These are phyloP conservation scores for Conus ventricosus DNA, from an alignment of 1,140 invertebrate species.

Conservation along the genomic window DNA sequence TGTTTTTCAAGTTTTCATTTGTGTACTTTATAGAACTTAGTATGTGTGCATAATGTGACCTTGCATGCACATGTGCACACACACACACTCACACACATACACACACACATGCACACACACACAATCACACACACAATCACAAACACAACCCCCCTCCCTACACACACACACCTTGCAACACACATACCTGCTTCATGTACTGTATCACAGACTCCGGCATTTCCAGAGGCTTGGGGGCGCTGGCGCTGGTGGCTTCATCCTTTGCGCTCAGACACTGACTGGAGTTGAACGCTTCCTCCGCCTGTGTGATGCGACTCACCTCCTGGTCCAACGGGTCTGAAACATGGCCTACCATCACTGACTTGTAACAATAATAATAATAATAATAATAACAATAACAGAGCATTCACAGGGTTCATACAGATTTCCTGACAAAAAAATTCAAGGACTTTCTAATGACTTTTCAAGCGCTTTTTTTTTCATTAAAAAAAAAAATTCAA, in stretches of 20 bases:
- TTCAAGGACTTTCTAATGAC: no score
- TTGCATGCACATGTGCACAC: no score
- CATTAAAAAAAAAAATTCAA: no score
- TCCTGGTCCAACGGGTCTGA: constrained; percentile 46
- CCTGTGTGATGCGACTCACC: constrained; percentile 41
- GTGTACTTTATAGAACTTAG: no score
- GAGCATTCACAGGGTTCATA: no score
- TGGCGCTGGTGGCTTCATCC: constrained; percentile 16
- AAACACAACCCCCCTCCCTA: no score
- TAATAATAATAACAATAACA: background rate
- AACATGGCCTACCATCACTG: background rate
- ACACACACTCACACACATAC: no score
- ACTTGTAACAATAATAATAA: background rate
- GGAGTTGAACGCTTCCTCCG: constrained; percentile 52
- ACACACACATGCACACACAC: background rate
- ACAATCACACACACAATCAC: no score
- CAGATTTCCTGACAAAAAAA: no score
- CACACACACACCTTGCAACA: background rate
- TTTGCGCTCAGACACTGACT: constrained; percentile 15
- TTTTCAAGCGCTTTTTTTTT: no score
- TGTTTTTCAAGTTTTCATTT: no score
- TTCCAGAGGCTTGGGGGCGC: constrained; percentile 36
- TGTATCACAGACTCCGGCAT: constrained; percentile 75
- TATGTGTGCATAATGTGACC: no score
- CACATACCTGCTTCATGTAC: constrained; percentile 77